Percentiles rank a stretch among this genome's conserved stretches.
These are phyloP conservation scores for Frankliniella fusca DNA, from an alignment of 2,888 invertebrate species.

Conservation along the genomic window DNA sequence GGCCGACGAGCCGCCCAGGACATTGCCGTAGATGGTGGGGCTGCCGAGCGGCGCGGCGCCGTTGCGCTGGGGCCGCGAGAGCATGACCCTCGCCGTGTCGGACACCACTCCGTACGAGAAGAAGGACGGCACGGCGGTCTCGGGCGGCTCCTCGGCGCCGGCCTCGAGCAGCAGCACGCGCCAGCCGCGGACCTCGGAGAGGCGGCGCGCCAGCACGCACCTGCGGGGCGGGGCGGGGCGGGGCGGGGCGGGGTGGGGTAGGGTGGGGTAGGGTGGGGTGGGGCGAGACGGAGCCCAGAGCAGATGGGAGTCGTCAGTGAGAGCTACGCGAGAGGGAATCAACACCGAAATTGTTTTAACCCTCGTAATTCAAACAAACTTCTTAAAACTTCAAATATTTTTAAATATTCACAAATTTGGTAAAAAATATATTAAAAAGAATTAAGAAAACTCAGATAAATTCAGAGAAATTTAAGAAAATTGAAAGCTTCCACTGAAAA, in stretches of 20 bases:
- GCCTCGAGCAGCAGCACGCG: constrained; percentile 48
- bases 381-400: too few species aligned
- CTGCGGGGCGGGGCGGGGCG: constrained; percentile 41
- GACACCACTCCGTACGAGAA: neutral
- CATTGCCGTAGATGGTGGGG: neutral
- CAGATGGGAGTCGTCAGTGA: neutral
- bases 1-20: constrained; percentile 14
- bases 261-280: too few species aligned
- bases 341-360: too few species aligned
- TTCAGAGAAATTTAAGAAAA: too few species aligned
- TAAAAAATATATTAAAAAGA: too few species aligned
- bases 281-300: too few species aligned
- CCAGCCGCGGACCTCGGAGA: constrained; percentile 49
- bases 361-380: too few species aligned
- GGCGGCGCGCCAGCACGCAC: constrained; percentile 47
- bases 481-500: too few species aligned
- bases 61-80: neutral
- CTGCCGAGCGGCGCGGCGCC: constrained; percentile 5
- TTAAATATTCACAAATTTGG: too few species aligned
- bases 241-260: too few species aligned
- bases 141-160: constrained; percentile 50
- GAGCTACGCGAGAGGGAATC: neutral
- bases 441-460: too few species aligned
- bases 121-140: constrained; percentile 47
- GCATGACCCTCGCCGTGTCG: neutral